These are phyloP conservation scores for fruit fly (Drosophila melanogaster) DNA, from an alignment of 1,140 invertebrate genomes.

Conservation along the genomic window Release_6_plus_ISO1_MT NT_033779.5:7667001-7667500, in stretches of 20 bases:
- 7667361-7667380: slow-evolving; percentile 77
- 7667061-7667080: slow-evolving; percentile 5
- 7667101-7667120: slow-evolving; percentile 15
- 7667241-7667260: background rate
- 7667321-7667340: slow-evolving; percentile 8
- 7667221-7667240: slow-evolving; percentile 24
- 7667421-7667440: slow-evolving; percentile 29
- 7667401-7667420: slow-evolving; percentile 76
- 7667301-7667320: slow-evolving; percentile 34
- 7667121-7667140: slow-evolving; percentile 30
- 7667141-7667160: slow-evolving; percentile 4
- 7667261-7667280: slow-evolving; percentile 26
- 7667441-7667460: background rate
- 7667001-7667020: too few species aligned
- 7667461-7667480: slow-evolving; percentile 38
- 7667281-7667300: slow-evolving; percentile 60
- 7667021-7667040: too few species aligned
- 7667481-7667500: slow-evolving; percentile 59
- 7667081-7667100: slow-evolving; percentile 3
- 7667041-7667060: background rate
- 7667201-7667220: slow-evolving; percentile 73
- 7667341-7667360: slow-evolving; percentile 33
- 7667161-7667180: slow-evolving; percentile 38
- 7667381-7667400: slow-evolving; percentile 70
- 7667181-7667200: slow-evolving; percentile 72